Base-by-base conservation (phyloP, 2,797 vertebrate species). In the Coccyzus lansbergi region DNA sequence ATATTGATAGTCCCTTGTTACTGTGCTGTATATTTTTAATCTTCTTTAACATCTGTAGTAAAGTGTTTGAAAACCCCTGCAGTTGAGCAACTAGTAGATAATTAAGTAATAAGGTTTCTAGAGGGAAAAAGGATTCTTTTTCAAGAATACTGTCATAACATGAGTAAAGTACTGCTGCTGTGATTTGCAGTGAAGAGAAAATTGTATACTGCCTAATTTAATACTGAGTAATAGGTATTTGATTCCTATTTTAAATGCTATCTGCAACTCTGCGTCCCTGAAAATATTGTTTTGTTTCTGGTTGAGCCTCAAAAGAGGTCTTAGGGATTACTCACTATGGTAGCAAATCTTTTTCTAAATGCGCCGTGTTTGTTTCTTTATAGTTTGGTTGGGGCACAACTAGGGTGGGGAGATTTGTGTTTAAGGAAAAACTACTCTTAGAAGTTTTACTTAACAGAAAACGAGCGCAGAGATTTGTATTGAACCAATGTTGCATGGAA, bases 1-100 rank as follows among this genome's bases (percentile, higher is more conserved):
- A 98, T 99, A 99, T 99, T 99, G 99, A 99, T 99, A 99, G 99
- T 99, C 98, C 98, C 99, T 98, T 98, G 98, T 99, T 99, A 98
- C 98, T 98, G 97, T 96, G 98, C 98, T 98, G 98, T 99, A 98
- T 99, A 99, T 99, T 99, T 99, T 99, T 99, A 99, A 99, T 99
- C 98, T 98, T 98, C 98, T 98, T 98, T 98, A 99, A 99, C 98
- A 98, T 99, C 98, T 99, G 99, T 98, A 99, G 98, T 98, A 98
- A 98, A 98, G 97, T 98, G 97, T 98, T 98, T 98, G 97, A 97
- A 98, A 98, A 98, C 96, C 97, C 97, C 97, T 98, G 97, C 97
- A 98, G 97, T 98, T 97, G 98, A 98, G 98, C 97, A 98, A 98
- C 98, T 98, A 97, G 97, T 98, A 97, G 98, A 97, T 98, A 98